phyloP scores from a whole-genome alignment of 2,888 invertebrate species.

The Idaea dimidiata region DNA sequence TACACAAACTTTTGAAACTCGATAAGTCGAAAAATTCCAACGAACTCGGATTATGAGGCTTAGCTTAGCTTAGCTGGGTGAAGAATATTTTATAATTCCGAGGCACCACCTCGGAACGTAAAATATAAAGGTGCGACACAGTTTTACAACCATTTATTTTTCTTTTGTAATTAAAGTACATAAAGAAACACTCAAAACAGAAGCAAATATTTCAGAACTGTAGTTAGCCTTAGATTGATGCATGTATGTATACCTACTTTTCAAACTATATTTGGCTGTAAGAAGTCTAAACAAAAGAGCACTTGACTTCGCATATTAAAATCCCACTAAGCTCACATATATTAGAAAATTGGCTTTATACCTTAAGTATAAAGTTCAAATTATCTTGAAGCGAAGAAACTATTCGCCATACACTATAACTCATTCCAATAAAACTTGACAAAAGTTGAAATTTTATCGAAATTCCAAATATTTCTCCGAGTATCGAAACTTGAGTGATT shows the following conservation, averaged over 20 bases:
- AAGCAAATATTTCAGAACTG: no score
- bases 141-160: no score
- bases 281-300: neutral
- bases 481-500: constrained; percentile 55
- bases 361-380: neutral
- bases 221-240: no score
- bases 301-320: neutral
- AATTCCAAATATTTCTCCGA: constrained; percentile 55
- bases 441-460: constrained; percentile 65
- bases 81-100: neutral
- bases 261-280: no score
- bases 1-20: neutral
- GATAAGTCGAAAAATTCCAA: neutral
- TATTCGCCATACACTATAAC: neutral
- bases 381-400: neutral
- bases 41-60: neutral
- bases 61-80: neutral
- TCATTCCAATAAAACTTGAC: constrained; percentile 34
- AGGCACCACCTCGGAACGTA: neutral
- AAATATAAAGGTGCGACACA: no score
- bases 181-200: no score
- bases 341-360: neutral
- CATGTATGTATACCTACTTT: no score
- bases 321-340: neutral
- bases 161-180: no score